Evolutionary conservation across 2,888 invertebrate species (phyloP).

Genomic region (Geophilus truncorum): DNA sequence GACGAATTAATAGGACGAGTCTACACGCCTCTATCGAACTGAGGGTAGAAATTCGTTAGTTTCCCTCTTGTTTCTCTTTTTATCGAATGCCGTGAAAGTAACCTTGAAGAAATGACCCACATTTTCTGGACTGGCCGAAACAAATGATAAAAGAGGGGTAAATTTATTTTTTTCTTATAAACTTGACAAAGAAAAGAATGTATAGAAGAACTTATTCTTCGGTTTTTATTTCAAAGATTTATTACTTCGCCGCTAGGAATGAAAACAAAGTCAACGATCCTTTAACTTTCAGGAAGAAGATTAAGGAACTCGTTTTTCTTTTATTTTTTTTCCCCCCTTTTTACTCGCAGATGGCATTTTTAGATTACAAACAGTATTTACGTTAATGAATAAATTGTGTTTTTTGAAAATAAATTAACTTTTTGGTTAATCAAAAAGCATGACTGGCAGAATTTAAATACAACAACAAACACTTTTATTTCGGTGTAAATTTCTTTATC

Average conservation of each 20-base stretch:
- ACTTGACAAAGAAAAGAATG: not conserved
- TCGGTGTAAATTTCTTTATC: not conserved
- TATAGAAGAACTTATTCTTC: not conserved
- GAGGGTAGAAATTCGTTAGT: not conserved
- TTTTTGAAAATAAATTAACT: not conserved
- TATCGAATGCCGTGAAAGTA: not conserved
- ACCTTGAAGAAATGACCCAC: not conserved
- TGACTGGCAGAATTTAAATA: not conserved
- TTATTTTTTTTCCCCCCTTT: too few species aligned
- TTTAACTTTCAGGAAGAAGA: conserved; percentile 16
- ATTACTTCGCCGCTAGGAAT: not conserved
- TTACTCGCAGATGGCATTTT: not conserved
- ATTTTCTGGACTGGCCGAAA: not conserved
- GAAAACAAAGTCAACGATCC: not conserved
- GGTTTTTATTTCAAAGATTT: conserved; percentile 5
- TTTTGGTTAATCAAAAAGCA: not conserved
- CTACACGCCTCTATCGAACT: not conserved
- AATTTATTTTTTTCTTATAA: not conserved
- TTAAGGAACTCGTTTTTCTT: conserved; percentile 7
- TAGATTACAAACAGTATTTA: not conserved
- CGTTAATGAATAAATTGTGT: conserved; percentile 14
- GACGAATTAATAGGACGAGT: not conserved
- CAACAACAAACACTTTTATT: not conserved
- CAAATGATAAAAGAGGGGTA: not conserved
- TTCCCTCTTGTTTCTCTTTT: not conserved